Evolutionary conservation across 2,113 vertebrate genomes (phyloP).

Genomic region (Grus americana): DNA sequence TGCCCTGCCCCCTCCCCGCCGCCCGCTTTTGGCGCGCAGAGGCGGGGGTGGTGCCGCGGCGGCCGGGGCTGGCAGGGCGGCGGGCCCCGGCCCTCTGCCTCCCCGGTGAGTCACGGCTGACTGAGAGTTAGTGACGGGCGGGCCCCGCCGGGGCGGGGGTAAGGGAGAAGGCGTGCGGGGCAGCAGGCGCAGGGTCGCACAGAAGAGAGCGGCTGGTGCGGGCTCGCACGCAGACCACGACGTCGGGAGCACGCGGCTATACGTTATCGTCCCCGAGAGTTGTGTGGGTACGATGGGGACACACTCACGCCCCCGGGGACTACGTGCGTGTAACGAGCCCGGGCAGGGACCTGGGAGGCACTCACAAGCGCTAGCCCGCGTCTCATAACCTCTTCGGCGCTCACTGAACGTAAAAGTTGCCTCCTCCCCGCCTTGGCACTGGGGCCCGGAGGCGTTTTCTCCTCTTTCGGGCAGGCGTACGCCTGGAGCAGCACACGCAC

Average conservation of each 20-base stretch:
- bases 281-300: background rate
- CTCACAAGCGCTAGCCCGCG: conserved; percentile 62
- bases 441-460: background rate
- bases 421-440: background rate
- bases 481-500: background rate
- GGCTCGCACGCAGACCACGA: background rate
- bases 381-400: conserved; percentile 47
- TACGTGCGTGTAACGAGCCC: background rate
- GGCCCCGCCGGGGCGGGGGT: background rate
- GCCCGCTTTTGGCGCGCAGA: background rate
- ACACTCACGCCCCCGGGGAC: background rate
- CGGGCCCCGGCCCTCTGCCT: conserved; percentile 18
- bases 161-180: background rate
- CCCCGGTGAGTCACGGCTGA: conserved; percentile 69
- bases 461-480: background rate
- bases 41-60: background rate
- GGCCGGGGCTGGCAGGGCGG: background rate
- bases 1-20: conserved; percentile 27
- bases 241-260: background rate
- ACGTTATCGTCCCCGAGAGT: background rate
- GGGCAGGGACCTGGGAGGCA: conserved; percentile 76
- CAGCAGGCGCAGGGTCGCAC: background rate
- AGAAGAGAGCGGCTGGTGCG: background rate
- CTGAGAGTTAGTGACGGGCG: conserved; percentile 74
- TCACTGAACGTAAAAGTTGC: conserved; percentile 18